Evolutionary conservation across 1,140 invertebrate genomes (phyloP), one percentile per base, ranked within the genome.

Genomic region (Hycleus cichorii): DNA sequence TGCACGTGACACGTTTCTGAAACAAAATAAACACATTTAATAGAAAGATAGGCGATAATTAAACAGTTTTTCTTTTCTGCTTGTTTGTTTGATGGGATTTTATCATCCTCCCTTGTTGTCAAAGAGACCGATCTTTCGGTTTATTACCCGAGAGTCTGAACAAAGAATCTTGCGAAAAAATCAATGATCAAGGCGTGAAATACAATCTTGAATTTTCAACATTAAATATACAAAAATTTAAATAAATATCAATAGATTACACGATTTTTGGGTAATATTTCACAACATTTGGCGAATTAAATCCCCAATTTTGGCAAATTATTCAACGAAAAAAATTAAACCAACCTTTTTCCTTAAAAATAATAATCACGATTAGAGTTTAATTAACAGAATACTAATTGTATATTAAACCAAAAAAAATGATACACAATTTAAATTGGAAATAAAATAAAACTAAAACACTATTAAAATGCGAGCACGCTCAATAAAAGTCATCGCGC

Each of bases 121-220:
- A 53, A 53, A 53, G 51, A 27, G 32, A 26, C 51, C 51, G 51
- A 52, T 39, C 40, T 18, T 18, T 11, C 7, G 11, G 32, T 32
- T 32, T 4, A 32, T 32, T 32, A 32, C 42, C 12, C 38, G 49
- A 39, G 49, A 52, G 38, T 43, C 32, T 45, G 50, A 53, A 53
- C 51, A 53, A 53, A 53, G 51, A 53, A 11, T 53, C 51, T 32
- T 32, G 32, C 51, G 51, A 42, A 53, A 52, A 53, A 53, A 53
- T 53, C 51, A 38, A 53, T 53, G 51, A 46, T 53, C 32, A 32
- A 32, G 32, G 32, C 32, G 24, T n/a, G 32, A 48, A 27, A 10
- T 27, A 27, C 32, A 48, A 26, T 48, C 47, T n/a, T 26, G 10
- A 11, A 48, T 32, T 48, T 4, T 9, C 26, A 48, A 48, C 32